Evolutionary conservation across 1,140 invertebrate genomes (phyloP), one percentile per base, ranked within the genome.

Genomic region (Lutraria rhynchaena): DNA sequence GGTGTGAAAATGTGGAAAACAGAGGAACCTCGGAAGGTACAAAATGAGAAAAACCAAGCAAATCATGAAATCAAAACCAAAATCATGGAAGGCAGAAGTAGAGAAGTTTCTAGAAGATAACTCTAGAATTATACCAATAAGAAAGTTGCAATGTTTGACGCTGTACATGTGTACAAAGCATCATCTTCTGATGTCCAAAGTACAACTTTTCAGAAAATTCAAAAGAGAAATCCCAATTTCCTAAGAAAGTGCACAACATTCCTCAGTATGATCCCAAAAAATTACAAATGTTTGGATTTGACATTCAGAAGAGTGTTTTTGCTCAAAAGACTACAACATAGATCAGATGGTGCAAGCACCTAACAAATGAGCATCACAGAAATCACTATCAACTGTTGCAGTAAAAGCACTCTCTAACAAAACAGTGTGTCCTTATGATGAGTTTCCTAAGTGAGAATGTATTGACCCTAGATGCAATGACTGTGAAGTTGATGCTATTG

Each of bases 281-380:
- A 82, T 46, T 82, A 57, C 33, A 82, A 37, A 53, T 11, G 27
- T 49, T 29, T 82, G 0, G 24, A 70, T 24, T 27, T 63, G 2
- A 13, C 19, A n/a, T 81, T 67, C 49, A 24, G 69, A 0, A 58
- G 80, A 49, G 80, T 82, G 61, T 75, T 31, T 82, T 11, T 76
- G 81, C 41, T 60, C 24, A 0, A 82, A 82, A 37, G 49, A 76
- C 44, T 82, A 76, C 41, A 82, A 82, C 35, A n/a, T 82, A 44
- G 71, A 82, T 2, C 71, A 82, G 41, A 27, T 76, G 24, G 41
- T 82, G 27, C 17, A 69, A 19, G 51, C 61, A 19, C 15, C 76
- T 15, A 82, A 82, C 71, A 75, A 60, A 27, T 5, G 9, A 44
- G 81, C 60, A 0, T 19, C 29, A 27, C 13, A 33, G 33, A 44